These are phyloP conservation scores for Dryoscopus gambensis DNA, from an alignment of 2,113 vertebrate species.

Conservation along the genomic window DNA sequence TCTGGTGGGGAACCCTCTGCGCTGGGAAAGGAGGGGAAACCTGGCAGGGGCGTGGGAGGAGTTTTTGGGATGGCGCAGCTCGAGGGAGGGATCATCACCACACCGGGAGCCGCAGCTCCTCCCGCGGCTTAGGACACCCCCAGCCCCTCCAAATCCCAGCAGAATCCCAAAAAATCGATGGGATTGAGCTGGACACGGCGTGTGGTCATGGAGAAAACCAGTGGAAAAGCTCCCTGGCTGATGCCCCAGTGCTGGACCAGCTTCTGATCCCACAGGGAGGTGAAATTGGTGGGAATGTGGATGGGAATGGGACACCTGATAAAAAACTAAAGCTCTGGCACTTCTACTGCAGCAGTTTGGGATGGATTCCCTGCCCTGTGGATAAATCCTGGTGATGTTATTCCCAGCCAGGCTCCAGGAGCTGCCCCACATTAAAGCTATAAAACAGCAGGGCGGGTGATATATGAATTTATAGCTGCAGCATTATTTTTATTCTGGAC, in stretches of 20 bases:
- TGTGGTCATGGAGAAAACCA: rapidly evolving
- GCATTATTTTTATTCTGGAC: background rate
- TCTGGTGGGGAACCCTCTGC: background rate
- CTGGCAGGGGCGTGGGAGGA: background rate
- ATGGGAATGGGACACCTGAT: rapidly evolving
- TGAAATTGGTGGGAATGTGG: rapidly evolving
- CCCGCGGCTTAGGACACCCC: background rate
- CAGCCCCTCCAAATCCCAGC: background rate
- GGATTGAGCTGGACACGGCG: rapidly evolving
- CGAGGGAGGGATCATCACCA: background rate
- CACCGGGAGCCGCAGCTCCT: background rate
- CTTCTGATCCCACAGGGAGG: background rate
- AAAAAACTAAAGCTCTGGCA: background rate
- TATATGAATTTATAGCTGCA: background rate
- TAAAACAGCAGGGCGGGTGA: background rate
- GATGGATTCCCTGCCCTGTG: background rate
- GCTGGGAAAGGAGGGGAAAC: background rate
- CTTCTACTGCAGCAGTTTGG: background rate
- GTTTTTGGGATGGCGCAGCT: background rate
- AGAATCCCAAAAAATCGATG: rapidly evolving
- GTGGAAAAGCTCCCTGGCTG: background rate
- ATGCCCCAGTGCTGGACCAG: background rate
- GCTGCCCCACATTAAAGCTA: background rate
- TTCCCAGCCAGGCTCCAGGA: background rate
- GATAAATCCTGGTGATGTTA: background rate